Evolutionary conservation across 2,888 invertebrate species (phyloP), one percentile per base, ranked within the genome.

Genomic region (Ennomos fuscantarius): DNA sequence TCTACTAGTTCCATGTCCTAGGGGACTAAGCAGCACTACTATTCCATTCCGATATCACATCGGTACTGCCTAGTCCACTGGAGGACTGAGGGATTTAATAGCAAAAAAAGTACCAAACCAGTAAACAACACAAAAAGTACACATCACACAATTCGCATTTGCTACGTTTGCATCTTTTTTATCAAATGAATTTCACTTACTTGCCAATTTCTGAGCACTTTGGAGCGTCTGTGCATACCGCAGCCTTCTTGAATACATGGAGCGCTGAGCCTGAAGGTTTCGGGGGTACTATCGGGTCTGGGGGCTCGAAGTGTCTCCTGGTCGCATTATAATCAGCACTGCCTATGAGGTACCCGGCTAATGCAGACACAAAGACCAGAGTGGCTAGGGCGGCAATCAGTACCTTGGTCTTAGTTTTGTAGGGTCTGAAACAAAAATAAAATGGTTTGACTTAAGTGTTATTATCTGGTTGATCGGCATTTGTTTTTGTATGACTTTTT

Each of bases 161-260:
- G 24, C 6, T 24, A 24, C 24, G 24, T 24, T 15, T 15, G 15
- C 15, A 6, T 24, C 1, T 24, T 24, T 24, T 24, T 24, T 24
- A 24, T 24, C 1, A 24, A 24, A 1, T 1, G 9, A 40, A 12
- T 15, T 12, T 11, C 11, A 61, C 93, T 85, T 87, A 97, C 97
- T 93, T 95, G 81, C 97, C 97, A 68, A 97, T 94, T 62, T 92
- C 82, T 2, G 97, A 96, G 82, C 97, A 97, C 6, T 93, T 93
- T 3, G 93, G 92, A 5, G 95, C 95, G 78, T 97, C 97, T 0
- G 96, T 95, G 76, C 96, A 96, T 12, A 97, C 95, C 0, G 96
- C 97, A 0, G 95, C 95, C 44, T 89, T 93, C 58, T 93, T 91
- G 81, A 95, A 97, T 0, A 82, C 82, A 66, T 94, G 94, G n/a